Percentiles rank a stretch among this genome's conserved stretches.
phyloP scores from a whole-genome alignment of 2,888 invertebrate genomes.

The Automeris io region DNA sequence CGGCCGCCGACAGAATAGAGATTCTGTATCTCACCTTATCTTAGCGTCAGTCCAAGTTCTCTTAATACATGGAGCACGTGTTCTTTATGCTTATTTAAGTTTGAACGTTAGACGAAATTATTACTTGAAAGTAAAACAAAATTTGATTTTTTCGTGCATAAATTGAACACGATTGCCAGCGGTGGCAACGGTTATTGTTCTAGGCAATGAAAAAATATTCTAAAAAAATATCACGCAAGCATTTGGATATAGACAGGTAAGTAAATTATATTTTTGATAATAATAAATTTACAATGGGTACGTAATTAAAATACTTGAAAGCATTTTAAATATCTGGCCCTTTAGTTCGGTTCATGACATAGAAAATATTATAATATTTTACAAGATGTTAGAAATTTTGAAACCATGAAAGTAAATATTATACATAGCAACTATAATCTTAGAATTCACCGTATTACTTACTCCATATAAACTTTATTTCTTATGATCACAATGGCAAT shows the following conservation, averaged over 20 bases:
- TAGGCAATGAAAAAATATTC: conserved; percentile 58
- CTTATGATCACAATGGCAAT: too few species aligned
- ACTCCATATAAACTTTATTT: too few species aligned
- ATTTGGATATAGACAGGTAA: conserved; percentile 43
- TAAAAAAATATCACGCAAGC: conserved; percentile 40
- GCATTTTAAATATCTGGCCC: background rate
- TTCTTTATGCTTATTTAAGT: conserved; percentile 16
- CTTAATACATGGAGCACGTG: conserved; percentile 20
- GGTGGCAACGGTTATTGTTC: conserved; percentile 18
- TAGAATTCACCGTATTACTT: too few species aligned
- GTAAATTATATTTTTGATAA: conserved; percentile 17
- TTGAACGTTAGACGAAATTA: conserved; percentile 12
- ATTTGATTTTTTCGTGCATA: conserved; percentile 1
- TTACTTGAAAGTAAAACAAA: conserved; percentile 3
- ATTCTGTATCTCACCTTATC: conserved; percentile 17
- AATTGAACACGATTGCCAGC: background rate
- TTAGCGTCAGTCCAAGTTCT: conserved; percentile 26
- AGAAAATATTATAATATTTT: too few species aligned
- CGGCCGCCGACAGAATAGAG: background rate
- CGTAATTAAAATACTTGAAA: background rate
- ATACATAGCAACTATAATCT: too few species aligned
- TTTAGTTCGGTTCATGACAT: too few species aligned
- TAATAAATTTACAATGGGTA: conserved; percentile 2
- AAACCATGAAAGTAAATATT: too few species aligned
- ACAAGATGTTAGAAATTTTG: too few species aligned